phyloP scores from a whole-genome alignment of 2,797 vertebrate species.

The Artibeus lituratus region DNA sequence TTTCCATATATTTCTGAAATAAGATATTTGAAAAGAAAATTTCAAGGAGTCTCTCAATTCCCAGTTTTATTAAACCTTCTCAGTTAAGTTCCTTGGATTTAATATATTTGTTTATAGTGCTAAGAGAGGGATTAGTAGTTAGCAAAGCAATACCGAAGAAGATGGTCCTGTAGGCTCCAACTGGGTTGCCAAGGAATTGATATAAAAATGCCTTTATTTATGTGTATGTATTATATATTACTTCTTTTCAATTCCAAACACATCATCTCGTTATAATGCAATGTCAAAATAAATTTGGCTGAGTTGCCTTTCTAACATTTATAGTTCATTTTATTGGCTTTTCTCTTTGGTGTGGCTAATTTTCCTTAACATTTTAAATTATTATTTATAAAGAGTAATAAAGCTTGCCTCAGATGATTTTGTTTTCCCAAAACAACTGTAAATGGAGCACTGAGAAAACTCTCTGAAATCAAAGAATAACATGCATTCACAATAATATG shows the following conservation, averaged over 20 bases:
- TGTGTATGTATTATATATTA: background rate
- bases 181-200: background rate
- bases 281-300: background rate
- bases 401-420: background rate
- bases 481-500: background rate
- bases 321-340: background rate
- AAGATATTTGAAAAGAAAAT: background rate
- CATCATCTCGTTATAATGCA: background rate
- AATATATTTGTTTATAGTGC: background rate
- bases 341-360: background rate
- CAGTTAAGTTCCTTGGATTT: background rate
- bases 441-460: background rate
- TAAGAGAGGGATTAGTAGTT: background rate
- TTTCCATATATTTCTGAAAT: background rate
- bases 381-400: slow-evolving; percentile 8
- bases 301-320: background rate
- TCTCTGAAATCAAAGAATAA: background rate
- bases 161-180: background rate
- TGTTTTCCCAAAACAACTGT: background rate
- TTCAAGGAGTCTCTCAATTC: background rate
- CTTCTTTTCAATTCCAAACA: background rate
- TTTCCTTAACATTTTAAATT: background rate
- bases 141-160: background rate
- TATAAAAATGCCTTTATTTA: background rate
- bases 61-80: background rate